Evolutionary conservation across 2,888 invertebrate species (phyloP), one percentile per base, ranked within the genome.

Genomic region (Ctenicera cuprea): DNA sequence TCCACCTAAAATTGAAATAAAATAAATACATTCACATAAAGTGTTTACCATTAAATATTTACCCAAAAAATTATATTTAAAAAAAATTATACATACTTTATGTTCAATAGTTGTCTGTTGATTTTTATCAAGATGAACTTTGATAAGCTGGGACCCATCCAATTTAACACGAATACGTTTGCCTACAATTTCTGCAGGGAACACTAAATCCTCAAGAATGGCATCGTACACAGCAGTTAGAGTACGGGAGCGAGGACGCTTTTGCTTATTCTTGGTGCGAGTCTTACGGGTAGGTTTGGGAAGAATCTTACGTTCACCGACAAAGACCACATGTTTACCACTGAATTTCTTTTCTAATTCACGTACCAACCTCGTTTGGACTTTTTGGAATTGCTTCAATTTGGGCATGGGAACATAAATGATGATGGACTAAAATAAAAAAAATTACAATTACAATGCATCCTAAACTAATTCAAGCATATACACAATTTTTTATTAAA

Each of bases 341-440:
- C 97, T 97, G 90, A 99, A 98, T 87, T 99, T 99, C 93, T 99
- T 99, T 88, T 99, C 99, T 85, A 99, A 89, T 87, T 99, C 99
- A 83, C 99, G 93, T 54, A 99, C 98, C 83, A 99, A 90, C 80
- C 98, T 92, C 79, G 95, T 95, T 89, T 99, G 99, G 82, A 99
- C 95, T 89, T 98, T 99, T 89, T 99, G 99, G 92, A 98, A 99
- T 74, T 94, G 93, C 88, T 95, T 97, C 88, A 99, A 90, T 88
- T 98, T 98, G 76, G 99, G 99, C 90, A 98, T 98, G 76, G 99
- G 99, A 84, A 99, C 99, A 86, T 97, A 98, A 88, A 99, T 97
- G 86, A 99, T 97, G 87, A 99, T 95, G 66, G 97, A 96, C 96
- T 96, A 92, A 65, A 66, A 74, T 57, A 33, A 67, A 38, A 71